Evolutionary conservation across 2,888 invertebrate genomes (phyloP), one percentile per base, ranked within the genome.

Genomic region (Hoplodrina blanda): DNA sequence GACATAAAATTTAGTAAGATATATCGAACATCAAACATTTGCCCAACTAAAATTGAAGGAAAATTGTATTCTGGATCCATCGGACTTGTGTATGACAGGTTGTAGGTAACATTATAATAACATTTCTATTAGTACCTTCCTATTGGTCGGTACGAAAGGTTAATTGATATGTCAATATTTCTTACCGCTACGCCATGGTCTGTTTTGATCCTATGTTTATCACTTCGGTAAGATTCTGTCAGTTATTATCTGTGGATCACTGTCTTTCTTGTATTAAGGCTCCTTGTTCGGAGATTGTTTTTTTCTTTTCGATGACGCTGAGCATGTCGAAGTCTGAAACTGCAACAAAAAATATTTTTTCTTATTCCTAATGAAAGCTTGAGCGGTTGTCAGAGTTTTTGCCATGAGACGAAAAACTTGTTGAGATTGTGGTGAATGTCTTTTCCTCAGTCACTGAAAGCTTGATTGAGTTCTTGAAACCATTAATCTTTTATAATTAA

Each of bases 1-100:
- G 85, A 89, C 87, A 87, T 89, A 87, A 89, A 92, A 92, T 90
- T 89, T 88, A 89, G 88, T 87, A 90, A 88, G 90, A 92, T 92
- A 90, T 91, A 91, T 92, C 85, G 88, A 82, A 84, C 78, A 83
- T 59, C 70, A 78, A 79, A 82, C 61, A 73, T 83, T 83, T 59
- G 44, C 60, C 19, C n/a, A 67, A 73, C 64, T 68, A 69, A 74
- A 74, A 75, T 74, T 59, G 49, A 72, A 53, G 63, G 59, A 46
- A 72, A 74, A 65, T 74, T 69, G 62, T 65, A 62, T 56, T 77
- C 41, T 4, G 59, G 53, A 62, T 54, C 62, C 41, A 44, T 56
- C 19, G 30, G 33, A 50, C 30, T 54, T 73, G 57, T 50, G 54
- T 52, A 37, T 78, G 78, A 68, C 73, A 73, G 73, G 60, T 44